Percentiles rank a stretch among this genome's conserved stretches.
These are phyloP conservation scores for Mimachlamys varia DNA, from an alignment of 2,888 invertebrate genomes.

Conservation along the genomic window DNA sequence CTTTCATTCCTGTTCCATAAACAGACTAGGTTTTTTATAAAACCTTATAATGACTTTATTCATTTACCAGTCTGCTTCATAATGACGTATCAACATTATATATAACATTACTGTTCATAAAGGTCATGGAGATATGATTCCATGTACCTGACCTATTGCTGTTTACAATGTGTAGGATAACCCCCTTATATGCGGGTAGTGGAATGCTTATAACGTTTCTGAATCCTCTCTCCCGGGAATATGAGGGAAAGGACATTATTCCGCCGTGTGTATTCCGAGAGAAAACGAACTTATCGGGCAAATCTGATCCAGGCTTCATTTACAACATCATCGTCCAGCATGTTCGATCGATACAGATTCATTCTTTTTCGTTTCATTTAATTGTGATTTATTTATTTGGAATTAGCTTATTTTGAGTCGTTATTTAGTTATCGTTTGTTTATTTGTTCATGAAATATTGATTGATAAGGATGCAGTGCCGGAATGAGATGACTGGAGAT, in stretches of 20 bases:
- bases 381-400: constrained; percentile 36
- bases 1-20: too few relatives aligned
- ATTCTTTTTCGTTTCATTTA: constrained; percentile 31
- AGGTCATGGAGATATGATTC: not conserved
- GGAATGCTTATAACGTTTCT: not conserved
- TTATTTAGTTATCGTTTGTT: constrained; percentile 36
- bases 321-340: not conserved
- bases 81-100: too few relatives aligned
- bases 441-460: constrained; percentile 31
- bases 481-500: constrained; percentile 31
- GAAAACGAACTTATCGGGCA: not conserved
- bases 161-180: not conserved
- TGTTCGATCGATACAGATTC: constrained; percentile 27
- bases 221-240: not conserved
- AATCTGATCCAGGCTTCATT: constrained; percentile 23
- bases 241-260: not conserved
- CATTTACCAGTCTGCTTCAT: too few relatives aligned
- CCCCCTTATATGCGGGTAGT: not conserved
- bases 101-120: not conserved
- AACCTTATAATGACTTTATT: too few relatives aligned
- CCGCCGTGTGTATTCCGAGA: not conserved
- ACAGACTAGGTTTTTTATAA: too few relatives aligned
- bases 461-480: constrained; percentile 1
- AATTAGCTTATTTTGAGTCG: constrained; percentile 22
- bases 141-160: not conserved